A percentile compares a stretch with the other conserved stretches of the same genome.
These are phyloP conservation scores for Apodemia mormo DNA, from an alignment of 2,888 invertebrate genomes.

Conservation along the genomic window DNA sequence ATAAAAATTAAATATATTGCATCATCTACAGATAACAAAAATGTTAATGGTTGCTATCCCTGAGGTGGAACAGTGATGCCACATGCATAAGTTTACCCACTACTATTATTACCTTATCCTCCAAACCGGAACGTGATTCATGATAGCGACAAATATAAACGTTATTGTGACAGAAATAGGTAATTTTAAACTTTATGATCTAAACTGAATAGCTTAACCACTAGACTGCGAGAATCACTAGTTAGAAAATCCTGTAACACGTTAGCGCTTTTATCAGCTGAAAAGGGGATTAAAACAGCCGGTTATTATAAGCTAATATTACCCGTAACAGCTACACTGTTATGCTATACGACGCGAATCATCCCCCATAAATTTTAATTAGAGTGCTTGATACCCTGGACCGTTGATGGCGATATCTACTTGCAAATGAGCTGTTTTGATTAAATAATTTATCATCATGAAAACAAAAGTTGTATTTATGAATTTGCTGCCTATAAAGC, in stretches of 20 bases:
- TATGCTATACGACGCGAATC: conserved; percentile 54
- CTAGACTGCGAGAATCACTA: too few species aligned
- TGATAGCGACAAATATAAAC: too few species aligned
- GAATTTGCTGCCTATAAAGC: conserved; percentile 1
- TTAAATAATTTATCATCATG: conserved; percentile 12
- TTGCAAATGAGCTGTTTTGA: conserved; percentile 14
- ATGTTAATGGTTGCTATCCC: too few species aligned
- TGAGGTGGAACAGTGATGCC: too few species aligned
- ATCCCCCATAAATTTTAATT: conserved; percentile 68
- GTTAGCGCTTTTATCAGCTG: neutral
- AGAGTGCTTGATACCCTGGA: conserved; percentile 59
- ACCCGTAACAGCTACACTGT: conserved; percentile 42
- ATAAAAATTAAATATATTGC: too few species aligned
- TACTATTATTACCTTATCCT: too few species aligned
- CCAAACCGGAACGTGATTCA: too few species aligned
- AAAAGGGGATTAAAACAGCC: conserved; percentile 22
- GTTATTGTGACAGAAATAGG: too few species aligned
- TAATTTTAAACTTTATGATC: too few species aligned
- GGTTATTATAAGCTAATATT: conserved; percentile 21
- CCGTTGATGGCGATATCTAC: conserved; percentile 34
- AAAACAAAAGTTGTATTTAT: conserved; percentile 4
- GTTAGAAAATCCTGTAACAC: neutral
- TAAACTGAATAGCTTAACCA: too few species aligned
- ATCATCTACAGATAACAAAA: too few species aligned
- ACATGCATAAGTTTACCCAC: too few species aligned